Conservation (phyloP, 2,888 invertebrate genomes). For the Orthosia cruda region DNA sequence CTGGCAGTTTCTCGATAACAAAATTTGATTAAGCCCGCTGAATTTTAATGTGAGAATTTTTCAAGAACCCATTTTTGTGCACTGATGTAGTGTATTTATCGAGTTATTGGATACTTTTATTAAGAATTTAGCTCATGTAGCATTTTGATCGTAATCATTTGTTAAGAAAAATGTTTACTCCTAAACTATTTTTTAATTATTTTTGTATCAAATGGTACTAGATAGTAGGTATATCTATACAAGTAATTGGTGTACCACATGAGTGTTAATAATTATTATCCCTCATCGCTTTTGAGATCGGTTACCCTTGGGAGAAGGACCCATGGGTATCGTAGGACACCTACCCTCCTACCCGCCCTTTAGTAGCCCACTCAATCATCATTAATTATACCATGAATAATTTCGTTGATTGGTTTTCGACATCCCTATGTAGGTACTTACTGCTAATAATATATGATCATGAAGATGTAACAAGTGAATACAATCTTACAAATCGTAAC, state of each 20-base stretch:
- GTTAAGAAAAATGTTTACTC: no score
- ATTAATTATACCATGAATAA: slow-evolving; percentile 60
- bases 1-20: slow-evolving; percentile 51
- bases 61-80: slow-evolving; percentile 20
- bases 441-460: slow-evolving; percentile 6
- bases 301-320: slow-evolving; percentile 25
- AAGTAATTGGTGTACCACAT: slow-evolving; percentile 2
- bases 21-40: slow-evolving; percentile 58
- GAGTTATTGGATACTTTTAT: slow-evolving; percentile 9
- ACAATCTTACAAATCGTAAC: no score
- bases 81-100: slow-evolving; percentile 31
- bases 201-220: not conserved
- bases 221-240: not conserved
- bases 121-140: no score
- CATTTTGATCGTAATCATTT: no score
- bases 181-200: not conserved
- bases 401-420: slow-evolving; percentile 38
- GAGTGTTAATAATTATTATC: slow-evolving; percentile 38
- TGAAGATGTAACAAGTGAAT: no score
- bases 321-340: slow-evolving; percentile 37
- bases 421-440: slow-evolving; percentile 6
- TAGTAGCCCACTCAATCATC: slow-evolving; percentile 50
- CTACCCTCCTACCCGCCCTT: slow-evolving; percentile 38
- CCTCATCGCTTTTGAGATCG: slow-evolving; percentile 31
- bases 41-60: slow-evolving; percentile 51